phyloP scores from a whole-genome alignment of 2,888 invertebrate genomes.

The Trichogramma evanescens region DNA sequence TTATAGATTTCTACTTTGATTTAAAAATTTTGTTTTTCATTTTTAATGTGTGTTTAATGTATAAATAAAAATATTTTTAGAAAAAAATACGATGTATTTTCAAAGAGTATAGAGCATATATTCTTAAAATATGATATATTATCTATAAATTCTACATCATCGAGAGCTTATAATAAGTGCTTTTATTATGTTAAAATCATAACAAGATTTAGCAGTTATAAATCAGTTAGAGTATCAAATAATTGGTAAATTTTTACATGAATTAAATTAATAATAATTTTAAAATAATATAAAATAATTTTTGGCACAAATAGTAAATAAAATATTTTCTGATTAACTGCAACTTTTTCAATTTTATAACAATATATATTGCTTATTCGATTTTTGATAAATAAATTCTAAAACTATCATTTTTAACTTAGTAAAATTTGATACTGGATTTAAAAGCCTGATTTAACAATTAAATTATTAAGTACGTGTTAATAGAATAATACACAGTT shows the following conservation, averaged over 20 bases:
- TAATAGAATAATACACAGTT: slow-evolving; percentile 17
- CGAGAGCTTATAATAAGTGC: slow-evolving; percentile 15
- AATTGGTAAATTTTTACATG: no score
- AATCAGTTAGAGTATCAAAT: no score
- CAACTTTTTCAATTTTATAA: slow-evolving; percentile 20
- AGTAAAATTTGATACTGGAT: slow-evolving; percentile 16
- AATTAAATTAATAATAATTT: background rate
- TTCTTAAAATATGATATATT: slow-evolving; percentile 10
- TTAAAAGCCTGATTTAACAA: slow-evolving; percentile 10
- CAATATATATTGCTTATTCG: slow-evolving; percentile 8
- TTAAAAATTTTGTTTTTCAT: slow-evolving; percentile 5
- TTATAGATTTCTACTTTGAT: slow-evolving; percentile 14
- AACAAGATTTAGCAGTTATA: background rate
- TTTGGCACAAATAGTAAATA: slow-evolving; percentile 14
- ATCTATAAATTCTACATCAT: slow-evolving; percentile 17
- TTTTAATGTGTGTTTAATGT: slow-evolving; percentile 5
- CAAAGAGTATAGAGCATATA: slow-evolving; percentile 6
- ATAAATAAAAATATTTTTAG: slow-evolving; percentile 12
- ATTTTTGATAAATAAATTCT: slow-evolving; percentile 1
- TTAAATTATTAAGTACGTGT: slow-evolving; percentile 19
- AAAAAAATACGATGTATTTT: slow-evolving; percentile 17
- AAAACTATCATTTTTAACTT: slow-evolving; percentile 12
- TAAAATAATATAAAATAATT: slow-evolving; percentile 13
- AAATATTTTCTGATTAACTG: no score
- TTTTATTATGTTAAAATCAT: slow-evolving; percentile 9